A percentile compares a stretch with the other conserved stretches of the same genome.
phyloP scores from a whole-genome alignment of 2,113 vertebrate genomes.

The Indri indri region DNA sequence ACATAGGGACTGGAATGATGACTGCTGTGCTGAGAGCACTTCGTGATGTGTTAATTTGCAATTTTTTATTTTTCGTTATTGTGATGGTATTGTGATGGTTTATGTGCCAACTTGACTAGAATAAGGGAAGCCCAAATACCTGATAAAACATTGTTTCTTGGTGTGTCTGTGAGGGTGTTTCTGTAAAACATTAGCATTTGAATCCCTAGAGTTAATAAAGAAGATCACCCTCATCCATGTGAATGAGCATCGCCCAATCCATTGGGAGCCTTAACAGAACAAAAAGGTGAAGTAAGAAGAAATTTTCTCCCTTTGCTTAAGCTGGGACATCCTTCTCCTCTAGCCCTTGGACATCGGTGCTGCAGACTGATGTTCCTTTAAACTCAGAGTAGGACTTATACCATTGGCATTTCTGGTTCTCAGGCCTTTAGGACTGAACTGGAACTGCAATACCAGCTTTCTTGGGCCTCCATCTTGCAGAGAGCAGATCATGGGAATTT shows the following conservation, averaged over 20 bases:
- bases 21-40: background rate
- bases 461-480: background rate
- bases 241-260: background rate
- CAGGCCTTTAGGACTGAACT: background rate
- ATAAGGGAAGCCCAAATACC: background rate
- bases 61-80: background rate
- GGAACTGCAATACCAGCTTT: background rate
- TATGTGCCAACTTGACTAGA: too few species aligned
- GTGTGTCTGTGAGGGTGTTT: background rate
- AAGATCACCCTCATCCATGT: background rate
- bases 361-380: background rate
- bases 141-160: background rate
- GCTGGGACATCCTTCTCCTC: background rate
- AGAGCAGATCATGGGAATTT: background rate
- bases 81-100: too few species aligned
- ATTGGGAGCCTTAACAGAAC: background rate
- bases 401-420: background rate
- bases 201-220: background rate
- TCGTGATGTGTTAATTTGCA: background rate
- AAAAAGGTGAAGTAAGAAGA: background rate
- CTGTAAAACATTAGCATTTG: background rate
- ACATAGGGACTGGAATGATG: background rate
- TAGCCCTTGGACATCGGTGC: too few species aligned
- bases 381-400: background rate
- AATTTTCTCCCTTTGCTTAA: background rate